Percentiles rank a stretch among this genome's conserved stretches.
phyloP scores from a whole-genome alignment of 2,888 invertebrate species.

The Parelbella ahira region DNA sequence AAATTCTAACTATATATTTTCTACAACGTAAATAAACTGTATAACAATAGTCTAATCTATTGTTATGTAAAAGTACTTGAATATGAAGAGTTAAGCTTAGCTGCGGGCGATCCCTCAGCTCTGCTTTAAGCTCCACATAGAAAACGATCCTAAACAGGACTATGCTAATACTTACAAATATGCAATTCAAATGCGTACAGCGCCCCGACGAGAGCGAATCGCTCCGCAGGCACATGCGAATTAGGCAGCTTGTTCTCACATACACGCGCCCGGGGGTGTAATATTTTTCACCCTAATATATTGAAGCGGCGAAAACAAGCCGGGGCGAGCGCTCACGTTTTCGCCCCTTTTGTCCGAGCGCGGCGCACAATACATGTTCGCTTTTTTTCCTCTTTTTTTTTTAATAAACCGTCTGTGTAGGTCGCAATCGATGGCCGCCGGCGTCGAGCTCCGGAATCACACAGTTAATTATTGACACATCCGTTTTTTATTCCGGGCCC shows the following conservation, averaged over 20 bases:
- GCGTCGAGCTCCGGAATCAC: conserved; percentile 63
- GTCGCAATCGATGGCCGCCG: conserved; percentile 66
- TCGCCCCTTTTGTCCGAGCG: conserved; percentile 53
- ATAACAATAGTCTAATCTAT: too few species aligned
- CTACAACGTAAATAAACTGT: too few species aligned
- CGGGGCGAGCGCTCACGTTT: conserved; percentile 33
- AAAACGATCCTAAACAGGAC: too few species aligned
- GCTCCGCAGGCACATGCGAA: conserved; percentile 38
- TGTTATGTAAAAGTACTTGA: too few species aligned
- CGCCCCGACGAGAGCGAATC: too few species aligned
- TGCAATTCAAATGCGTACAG: too few species aligned
- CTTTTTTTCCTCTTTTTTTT: too few species aligned
- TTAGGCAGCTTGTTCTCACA: conserved; percentile 46
- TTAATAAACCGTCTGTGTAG: conserved; percentile 52
- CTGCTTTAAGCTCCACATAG: too few species aligned
- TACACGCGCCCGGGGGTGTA: conserved; percentile 68
- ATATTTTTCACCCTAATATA: conserved; percentile 74
- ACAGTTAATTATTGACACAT: conserved; percentile 79
- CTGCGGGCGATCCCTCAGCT: too few species aligned
- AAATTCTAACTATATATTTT: too few species aligned
- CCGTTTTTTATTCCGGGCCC: conserved; percentile 67
- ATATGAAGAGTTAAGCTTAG: too few species aligned
- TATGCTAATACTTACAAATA: too few species aligned
- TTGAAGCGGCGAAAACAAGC: conserved; percentile 56
- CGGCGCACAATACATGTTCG: conserved; percentile 55